Evolutionary conservation across 2,113 vertebrate genomes (phyloP).

Genomic region (Mobula hypostoma): DNA sequence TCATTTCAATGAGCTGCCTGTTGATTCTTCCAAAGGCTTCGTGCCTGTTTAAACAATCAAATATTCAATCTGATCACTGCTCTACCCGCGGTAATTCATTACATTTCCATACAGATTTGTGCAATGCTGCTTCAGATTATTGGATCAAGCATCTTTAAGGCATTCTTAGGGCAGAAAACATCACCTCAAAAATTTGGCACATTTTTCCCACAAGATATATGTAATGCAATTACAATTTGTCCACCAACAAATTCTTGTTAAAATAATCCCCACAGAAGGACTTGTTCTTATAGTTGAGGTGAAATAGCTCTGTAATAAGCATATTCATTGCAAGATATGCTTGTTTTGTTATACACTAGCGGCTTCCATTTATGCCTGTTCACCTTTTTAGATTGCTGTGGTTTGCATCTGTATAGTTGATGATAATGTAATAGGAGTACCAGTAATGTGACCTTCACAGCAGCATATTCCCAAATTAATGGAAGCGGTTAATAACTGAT

Average conservation of each 20-base stretch:
- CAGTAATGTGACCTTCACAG: constrained; percentile 24
- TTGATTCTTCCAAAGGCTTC: background rate
- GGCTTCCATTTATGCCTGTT: background rate
- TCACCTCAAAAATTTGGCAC: background rate
- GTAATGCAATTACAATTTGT: background rate
- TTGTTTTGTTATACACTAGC: background rate
- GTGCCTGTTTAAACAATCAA: background rate
- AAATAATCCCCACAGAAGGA: background rate
- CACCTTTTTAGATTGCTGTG: background rate
- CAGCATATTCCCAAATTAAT: constrained; percentile 25
- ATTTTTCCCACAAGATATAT: background rate
- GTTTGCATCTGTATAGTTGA: background rate
- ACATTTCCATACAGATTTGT: background rate
- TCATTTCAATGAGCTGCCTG: background rate
- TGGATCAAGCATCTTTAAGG: background rate
- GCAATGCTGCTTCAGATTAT: background rate
- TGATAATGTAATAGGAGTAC: background rate
- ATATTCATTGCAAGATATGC: background rate
- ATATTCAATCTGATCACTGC: background rate
- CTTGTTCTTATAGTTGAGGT: background rate
- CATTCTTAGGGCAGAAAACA: background rate
- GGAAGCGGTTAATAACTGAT: constrained; percentile 23
- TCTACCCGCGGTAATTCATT: background rate
- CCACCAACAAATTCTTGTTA: background rate
- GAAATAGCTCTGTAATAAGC: background rate